Evolutionary conservation across 2,113 vertebrate genomes (phyloP).

Genomic region (Gila orcuttii): DNA sequence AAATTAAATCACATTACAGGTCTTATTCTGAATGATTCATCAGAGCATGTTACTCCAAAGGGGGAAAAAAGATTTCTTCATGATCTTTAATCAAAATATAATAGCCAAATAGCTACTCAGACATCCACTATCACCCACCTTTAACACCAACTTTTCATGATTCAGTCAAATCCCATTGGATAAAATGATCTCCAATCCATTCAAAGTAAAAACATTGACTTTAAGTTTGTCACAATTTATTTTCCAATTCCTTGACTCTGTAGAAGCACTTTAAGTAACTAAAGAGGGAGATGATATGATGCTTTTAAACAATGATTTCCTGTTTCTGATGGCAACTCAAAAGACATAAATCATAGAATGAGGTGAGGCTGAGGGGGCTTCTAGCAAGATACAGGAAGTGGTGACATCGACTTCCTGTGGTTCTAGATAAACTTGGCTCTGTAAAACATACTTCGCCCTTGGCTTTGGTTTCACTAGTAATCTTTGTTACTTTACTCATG

Average conservation of each 20-base stretch:
- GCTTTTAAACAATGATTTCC: neutral
- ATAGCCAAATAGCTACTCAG: neutral
- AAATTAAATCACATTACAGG: neutral
- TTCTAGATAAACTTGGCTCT: constrained; percentile 41
- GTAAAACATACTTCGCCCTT: constrained; percentile 28
- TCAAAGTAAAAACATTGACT: too few species aligned
- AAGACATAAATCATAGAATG: neutral
- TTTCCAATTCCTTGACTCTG: neutral
- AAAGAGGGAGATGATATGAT: neutral
- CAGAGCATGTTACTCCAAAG: neutral
- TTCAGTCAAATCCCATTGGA: too few species aligned
- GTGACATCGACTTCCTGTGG: constrained; percentile 63
- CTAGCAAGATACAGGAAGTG: constrained; percentile 62
- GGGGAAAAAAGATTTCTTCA: neutral
- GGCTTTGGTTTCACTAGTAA: neutral
- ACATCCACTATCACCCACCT: neutral
- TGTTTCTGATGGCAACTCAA: neutral
- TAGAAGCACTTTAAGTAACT: constrained; percentile 1
- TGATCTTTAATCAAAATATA: neutral
- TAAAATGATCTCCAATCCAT: too few species aligned
- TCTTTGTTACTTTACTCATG: neutral
- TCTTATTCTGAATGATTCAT: neutral
- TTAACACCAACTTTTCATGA: neutral
- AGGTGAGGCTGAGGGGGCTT: constrained; percentile 3
- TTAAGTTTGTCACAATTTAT: neutral